A percentile compares a stretch with the other conserved stretches of the same genome.
Conservation (phyloP, 2,888 invertebrate genomes). For the Noctua comes region DNA sequence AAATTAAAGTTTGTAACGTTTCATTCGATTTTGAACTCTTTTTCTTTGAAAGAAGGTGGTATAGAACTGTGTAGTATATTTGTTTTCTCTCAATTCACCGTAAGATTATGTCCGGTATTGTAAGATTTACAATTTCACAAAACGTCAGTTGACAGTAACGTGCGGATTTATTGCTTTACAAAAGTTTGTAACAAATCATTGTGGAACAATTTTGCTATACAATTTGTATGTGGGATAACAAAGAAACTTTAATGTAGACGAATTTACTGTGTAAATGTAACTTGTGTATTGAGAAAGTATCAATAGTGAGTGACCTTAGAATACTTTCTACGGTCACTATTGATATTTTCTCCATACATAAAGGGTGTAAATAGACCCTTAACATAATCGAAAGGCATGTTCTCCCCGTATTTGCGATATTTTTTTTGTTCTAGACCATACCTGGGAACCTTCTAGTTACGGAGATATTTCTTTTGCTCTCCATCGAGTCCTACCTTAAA, state of each 20-base stretch:
- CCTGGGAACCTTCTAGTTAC: too few species aligned
- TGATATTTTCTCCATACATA: too few species aligned
- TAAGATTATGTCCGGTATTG: constrained; percentile 57
- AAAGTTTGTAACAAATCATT: constrained; percentile 52
- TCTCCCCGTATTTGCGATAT: too few species aligned
- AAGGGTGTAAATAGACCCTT: too few species aligned
- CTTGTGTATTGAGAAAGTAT: not conserved
- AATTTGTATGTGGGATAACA: constrained; percentile 21
- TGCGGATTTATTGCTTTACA: constrained; percentile 65
- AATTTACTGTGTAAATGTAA: not conserved
- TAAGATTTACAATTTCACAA: constrained; percentile 55
- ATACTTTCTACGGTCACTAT: too few species aligned
- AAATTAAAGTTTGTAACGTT: not conserved
- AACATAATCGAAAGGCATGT: too few species aligned
- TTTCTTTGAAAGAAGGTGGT: not conserved
- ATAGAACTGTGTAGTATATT: not conserved
- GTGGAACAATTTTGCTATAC: constrained; percentile 22
- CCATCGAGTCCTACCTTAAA: too few species aligned
- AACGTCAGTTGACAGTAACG: constrained; percentile 50
- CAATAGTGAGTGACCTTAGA: too few species aligned
- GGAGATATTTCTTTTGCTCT: too few species aligned
- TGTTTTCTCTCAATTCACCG: constrained; percentile 35
- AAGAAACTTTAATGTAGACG: constrained; percentile 1
- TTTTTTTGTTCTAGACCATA: too few species aligned
- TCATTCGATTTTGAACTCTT: constrained; percentile 43